Evolutionary conservation across 2,797 vertebrate species (phyloP).

Genomic region (Melanotaenia pygmaea): DNA sequence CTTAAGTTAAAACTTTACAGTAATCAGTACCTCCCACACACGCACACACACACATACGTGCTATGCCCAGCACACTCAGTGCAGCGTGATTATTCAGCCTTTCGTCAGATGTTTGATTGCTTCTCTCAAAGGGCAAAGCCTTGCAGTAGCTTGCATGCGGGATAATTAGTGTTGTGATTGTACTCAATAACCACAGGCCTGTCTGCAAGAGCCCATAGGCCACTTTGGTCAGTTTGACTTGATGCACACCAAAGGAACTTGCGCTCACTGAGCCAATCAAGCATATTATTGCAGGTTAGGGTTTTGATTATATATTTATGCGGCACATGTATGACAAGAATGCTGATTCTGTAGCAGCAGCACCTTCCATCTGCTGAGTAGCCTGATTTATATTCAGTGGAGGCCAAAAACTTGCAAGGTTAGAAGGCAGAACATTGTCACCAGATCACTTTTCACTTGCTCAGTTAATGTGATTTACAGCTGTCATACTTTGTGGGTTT

Average conservation of each 20-base stretch:
- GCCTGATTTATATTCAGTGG: conserved; percentile 53
- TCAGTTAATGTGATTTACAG: conserved; percentile 45
- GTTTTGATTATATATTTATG: conserved; percentile 75
- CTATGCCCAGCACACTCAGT: conserved; percentile 54
- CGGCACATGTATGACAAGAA: conserved; percentile 72
- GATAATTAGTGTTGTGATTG: conserved; percentile 81
- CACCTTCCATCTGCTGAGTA: conserved; percentile 67
- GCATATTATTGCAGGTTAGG: conserved; percentile 75
- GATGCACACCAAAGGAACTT: conserved; percentile 63
- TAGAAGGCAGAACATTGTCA: conserved; percentile 38
- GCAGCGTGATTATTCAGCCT: conserved; percentile 80
- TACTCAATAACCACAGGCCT: conserved; percentile 70
- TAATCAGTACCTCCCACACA: conserved; percentile 12
- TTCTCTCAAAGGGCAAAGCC: conserved; percentile 82
- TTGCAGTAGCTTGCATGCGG: conserved; percentile 75
- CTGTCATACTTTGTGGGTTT: conserved; percentile 33
- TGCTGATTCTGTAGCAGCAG: conserved; percentile 69
- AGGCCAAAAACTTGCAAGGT: conserved; percentile 50
- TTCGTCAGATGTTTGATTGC: conserved; percentile 84
- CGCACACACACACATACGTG: conserved; percentile 3
- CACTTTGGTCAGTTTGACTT: conserved; percentile 75
- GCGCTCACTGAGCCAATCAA: conserved; percentile 70
- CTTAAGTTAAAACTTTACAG: conserved; percentile 16
- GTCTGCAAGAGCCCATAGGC: conserved; percentile 67
- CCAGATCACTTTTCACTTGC: conserved; percentile 43